phyloP scores from a whole-genome alignment of 2,113 vertebrate genomes.

The Lophius piscatorius region DNA sequence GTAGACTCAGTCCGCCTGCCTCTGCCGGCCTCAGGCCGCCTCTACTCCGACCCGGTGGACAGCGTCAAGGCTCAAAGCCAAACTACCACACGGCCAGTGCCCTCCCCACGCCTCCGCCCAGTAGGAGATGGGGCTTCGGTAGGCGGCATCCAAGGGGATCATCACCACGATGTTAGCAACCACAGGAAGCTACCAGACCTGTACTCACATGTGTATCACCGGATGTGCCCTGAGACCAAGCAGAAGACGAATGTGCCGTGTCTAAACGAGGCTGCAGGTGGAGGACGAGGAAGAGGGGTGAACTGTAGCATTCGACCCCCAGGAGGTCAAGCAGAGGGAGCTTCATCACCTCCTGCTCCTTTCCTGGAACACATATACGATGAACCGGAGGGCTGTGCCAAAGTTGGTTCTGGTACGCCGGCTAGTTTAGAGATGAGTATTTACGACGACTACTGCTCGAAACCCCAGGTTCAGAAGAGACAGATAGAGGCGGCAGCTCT shows the following conservation, averaged over 20 bases:
- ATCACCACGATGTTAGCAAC: constrained; percentile 35
- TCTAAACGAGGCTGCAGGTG: constrained; percentile 58
- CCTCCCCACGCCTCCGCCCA: constrained; percentile 62
- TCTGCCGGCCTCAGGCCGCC: constrained; percentile 67
- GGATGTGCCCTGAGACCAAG: constrained; percentile 71
- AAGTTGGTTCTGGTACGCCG: not conserved
- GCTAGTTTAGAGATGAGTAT: constrained; percentile 40
- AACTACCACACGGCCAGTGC: constrained; percentile 29
- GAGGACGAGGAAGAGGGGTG: constrained; percentile 2
- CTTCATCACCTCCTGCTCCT: not conserved
- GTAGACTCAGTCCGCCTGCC: constrained; percentile 85
- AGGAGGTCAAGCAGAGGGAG: constrained; percentile 47
- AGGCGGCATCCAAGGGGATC: constrained; percentile 28
- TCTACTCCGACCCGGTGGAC: constrained; percentile 93
- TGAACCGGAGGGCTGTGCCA: constrained; percentile 87
- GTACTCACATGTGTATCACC: constrained; percentile 82
- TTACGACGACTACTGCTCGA: constrained; percentile 83
- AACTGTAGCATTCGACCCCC: constrained; percentile 40
- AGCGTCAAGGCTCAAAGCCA: constrained; percentile 75
- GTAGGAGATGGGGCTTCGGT: constrained; percentile 58
- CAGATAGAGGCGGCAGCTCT: constrained; percentile 16
- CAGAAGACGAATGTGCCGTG: constrained; percentile 53
- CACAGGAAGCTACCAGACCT: constrained; percentile 56
- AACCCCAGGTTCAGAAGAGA: constrained; percentile 77
- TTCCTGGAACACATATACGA: constrained; percentile 90